Conservation (phyloP, 2,113 vertebrate species). For the Taurulus bubalis region DNA sequence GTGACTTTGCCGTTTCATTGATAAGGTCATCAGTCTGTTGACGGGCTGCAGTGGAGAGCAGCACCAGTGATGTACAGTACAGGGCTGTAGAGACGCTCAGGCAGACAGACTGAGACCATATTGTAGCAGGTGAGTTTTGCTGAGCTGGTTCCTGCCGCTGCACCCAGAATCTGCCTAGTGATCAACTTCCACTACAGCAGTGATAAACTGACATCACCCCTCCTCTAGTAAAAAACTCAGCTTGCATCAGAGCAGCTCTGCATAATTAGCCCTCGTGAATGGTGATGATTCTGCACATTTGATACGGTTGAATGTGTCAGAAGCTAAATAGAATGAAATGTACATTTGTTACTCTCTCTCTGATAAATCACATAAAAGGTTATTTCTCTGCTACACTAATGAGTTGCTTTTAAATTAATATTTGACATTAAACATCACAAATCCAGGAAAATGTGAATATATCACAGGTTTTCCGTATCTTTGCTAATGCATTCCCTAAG, state of each 20-base stretch:
- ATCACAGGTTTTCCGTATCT: constrained; percentile 37
- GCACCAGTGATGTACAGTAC: constrained; percentile 58
- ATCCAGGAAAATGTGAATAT: constrained; percentile 47
- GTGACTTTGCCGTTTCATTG: constrained; percentile 81
- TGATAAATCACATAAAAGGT: not conserved
- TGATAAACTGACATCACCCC: constrained; percentile 67
- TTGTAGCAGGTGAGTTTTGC: constrained; percentile 80
- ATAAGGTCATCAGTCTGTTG: constrained; percentile 80
- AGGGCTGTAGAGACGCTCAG: constrained; percentile 61
- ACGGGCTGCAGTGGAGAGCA: constrained; percentile 71
- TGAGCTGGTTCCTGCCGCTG: constrained; percentile 79
- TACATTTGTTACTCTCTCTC: constrained; percentile 19
- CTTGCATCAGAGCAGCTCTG: constrained; percentile 55
- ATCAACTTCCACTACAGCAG: constrained; percentile 77
- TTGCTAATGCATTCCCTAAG: constrained; percentile 10
- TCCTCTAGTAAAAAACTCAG: constrained; percentile 27
- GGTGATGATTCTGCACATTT: constrained; percentile 65
- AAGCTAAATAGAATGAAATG: not conserved
- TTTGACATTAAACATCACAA: constrained; percentile 38
- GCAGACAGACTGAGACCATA: constrained; percentile 63
- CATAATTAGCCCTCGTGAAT: constrained; percentile 65
- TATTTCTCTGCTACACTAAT: constrained; percentile 5
- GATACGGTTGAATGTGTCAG: constrained; percentile 39
- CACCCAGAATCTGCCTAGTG: constrained; percentile 80
- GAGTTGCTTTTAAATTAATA: constrained; percentile 34